Evolutionary conservation across 2,113 vertebrate genomes (phyloP).

Genomic region (Heterotis niloticus): DNA sequence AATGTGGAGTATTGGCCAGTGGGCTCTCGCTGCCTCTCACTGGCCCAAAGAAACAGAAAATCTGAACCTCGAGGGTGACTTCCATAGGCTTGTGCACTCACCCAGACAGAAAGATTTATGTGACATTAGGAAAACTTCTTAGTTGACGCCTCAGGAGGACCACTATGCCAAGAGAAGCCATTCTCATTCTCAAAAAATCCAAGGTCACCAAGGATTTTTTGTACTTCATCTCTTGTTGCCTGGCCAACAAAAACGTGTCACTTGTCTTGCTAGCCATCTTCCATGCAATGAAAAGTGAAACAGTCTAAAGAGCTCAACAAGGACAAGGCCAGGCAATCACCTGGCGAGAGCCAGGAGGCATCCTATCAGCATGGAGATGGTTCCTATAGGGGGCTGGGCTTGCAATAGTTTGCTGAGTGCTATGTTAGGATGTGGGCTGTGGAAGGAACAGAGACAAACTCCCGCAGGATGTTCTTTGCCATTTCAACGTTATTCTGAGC

Average conservation of each 20-base stretch:
- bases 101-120: conserved; percentile 27
- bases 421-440: conserved; percentile 90
- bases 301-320: conserved; percentile 50
- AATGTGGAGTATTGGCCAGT: too few relatives aligned
- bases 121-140: conserved; percentile 60
- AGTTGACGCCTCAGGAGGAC: conserved; percentile 40
- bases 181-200: too few relatives aligned
- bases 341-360: conserved; percentile 41
- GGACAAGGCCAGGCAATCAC: conserved; percentile 45
- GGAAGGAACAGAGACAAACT: conserved; percentile 91
- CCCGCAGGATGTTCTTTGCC: conserved; percentile 96
- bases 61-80: too few relatives aligned
- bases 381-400: conserved; percentile 46
- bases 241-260: neutral
- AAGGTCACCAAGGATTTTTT: neutral
- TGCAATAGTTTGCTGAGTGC: conserved; percentile 54
- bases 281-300: conserved; percentile 39
- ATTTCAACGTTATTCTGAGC: conserved; percentile 99
- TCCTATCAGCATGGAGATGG: conserved; percentile 29
- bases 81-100: neutral
- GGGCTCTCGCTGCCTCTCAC: too few relatives aligned
- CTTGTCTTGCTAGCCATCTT: conserved; percentile 22
- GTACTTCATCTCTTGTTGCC: conserved; percentile 21
- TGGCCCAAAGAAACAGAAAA: too few relatives aligned
- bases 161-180: neutral